Base-by-base conservation (phyloP, 2,888 invertebrate genomes). In the Augochlorella aurata region DNA sequence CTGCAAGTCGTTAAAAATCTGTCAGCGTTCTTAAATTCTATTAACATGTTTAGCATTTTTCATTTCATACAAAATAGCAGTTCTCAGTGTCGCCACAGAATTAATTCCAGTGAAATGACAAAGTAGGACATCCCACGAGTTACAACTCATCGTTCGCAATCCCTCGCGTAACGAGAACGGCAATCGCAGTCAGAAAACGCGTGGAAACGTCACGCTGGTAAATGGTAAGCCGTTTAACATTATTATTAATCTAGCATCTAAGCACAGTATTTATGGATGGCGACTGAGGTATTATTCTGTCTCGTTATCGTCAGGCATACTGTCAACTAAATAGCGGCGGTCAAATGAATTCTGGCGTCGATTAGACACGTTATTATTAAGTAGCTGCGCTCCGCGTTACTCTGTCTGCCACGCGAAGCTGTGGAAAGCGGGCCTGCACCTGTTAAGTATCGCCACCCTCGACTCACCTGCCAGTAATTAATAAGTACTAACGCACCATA, bases 351-450 rank as follows among this genome's bases (percentile, higher is more conserved):
- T 65, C 54, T 70, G 65, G 63, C 49, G 49, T 50, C 76, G 63
- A 87, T 88, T 87, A 85, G 65, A 63, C 18, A 49, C 67, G 80
- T 58, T 58, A 58, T 58, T 58, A 58, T 88, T 84, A 85, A 82
- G 77, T 87, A 89, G 86, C 88, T 89, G 87, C 4, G 82, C 86
- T 89, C 85, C 80, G 66, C 77, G 84, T 88, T 89, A 90, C 90
- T 76, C 85, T 87, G 85, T 83, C 90, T 88, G 89, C 82, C 78
- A 82, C 85, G 84, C 79, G 87, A 91, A 92, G 92, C 92, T 93
- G 91, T 89, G 87, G 91, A 83, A 92, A 92, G 92, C 92, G 83
- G 88, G 90, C 92, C 92, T 84, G 90, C 92, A 92, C 92, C 93
- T 89, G 92, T 89, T 87, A 88, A 79, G 83, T 72, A 63, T 77